phyloP scores from a whole-genome alignment of 2,888 invertebrate species.

The Harpalus rubripes region DNA sequence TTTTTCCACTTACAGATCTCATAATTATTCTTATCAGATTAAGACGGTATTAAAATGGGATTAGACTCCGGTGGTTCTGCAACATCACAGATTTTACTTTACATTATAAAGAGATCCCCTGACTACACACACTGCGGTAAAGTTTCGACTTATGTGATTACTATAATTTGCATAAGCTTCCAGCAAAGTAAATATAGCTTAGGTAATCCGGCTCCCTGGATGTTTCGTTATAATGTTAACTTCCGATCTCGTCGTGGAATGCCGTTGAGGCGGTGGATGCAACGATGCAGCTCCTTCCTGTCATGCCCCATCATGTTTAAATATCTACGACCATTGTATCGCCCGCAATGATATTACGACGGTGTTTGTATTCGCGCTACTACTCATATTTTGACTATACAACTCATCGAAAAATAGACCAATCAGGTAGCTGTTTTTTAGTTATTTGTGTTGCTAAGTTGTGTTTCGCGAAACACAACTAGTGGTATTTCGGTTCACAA shows the following conservation, averaged over 20 bases:
- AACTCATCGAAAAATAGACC: no score
- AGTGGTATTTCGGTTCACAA: no score
- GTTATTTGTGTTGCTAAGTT: no score
- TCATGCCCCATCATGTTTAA: no score
- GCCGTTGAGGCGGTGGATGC: no score
- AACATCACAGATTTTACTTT: constrained; percentile 70
- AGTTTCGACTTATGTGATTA: constrained; percentile 73
- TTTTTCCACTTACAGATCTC: constrained; percentile 25
- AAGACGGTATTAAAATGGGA: constrained; percentile 70
- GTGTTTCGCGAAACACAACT: no score
- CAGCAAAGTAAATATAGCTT: constrained; percentile 73
- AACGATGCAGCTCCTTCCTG: no score
- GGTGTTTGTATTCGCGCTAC: no score
- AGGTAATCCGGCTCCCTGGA: constrained; percentile 72
- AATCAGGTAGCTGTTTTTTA: no score
- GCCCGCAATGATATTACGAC: no score
- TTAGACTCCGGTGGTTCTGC: constrained; percentile 68
- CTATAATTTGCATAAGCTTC: constrained; percentile 74
- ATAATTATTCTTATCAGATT: constrained; percentile 70
- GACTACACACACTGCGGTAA: constrained; percentile 67
- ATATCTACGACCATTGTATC: no score
- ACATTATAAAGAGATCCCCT: constrained; percentile 71
- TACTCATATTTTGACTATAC: no score
- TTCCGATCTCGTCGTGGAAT: constrained; percentile 69
- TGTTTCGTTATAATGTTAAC: constrained; percentile 70